Evolutionary conservation across 2,888 invertebrate species (phyloP), one percentile per base, ranked within the genome.

Genomic region (Pristionchus maxplancki): DNA sequence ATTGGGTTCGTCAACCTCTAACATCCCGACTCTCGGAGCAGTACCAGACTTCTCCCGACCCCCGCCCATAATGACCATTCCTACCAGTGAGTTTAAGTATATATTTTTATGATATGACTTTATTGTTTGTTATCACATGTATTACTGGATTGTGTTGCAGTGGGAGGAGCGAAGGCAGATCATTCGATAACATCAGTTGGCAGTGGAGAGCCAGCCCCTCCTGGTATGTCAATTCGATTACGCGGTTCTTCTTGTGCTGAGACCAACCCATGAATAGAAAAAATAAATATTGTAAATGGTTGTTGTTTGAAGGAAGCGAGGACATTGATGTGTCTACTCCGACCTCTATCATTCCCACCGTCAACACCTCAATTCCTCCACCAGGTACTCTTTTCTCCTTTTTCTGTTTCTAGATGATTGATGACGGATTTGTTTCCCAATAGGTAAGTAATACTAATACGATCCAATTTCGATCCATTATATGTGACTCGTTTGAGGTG

Each of bases 141-240:
- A 24, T 40, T 20, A 40, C 6, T 37, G 17, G 20, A 62, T 62
- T n/a, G 24, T 24, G 4, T 48, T 87, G 31, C 37, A 87, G 86
- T 87, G 86, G 86, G 86, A 13, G 86, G 86, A 17, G 86, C 71
- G 34, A 67, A 50, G 50, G 71, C 86, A 31, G 86, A 87, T 71
- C 86, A 87, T 24, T 87, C 86, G 44, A 34, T 20, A 1, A 58
- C 71, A 15, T 87, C 86, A n/a, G 34, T 87, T 9, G 37, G 48
- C 11, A 87, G 71, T 71, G 71, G 86, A 71, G 86, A 87, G 31
- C 86, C 86, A 28, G 71, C 86, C 17, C 86, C 86, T 48, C 86
- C 86, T 24, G 86, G 86, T 87, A 3, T n/a, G 71, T 40, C 9
- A 5, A 8, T 67, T 20, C 67, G 17, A 24, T 37, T 50, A 13